Base-by-base conservation (phyloP, 2,797 vertebrate species). In the Coendou prehensilis region DNA sequence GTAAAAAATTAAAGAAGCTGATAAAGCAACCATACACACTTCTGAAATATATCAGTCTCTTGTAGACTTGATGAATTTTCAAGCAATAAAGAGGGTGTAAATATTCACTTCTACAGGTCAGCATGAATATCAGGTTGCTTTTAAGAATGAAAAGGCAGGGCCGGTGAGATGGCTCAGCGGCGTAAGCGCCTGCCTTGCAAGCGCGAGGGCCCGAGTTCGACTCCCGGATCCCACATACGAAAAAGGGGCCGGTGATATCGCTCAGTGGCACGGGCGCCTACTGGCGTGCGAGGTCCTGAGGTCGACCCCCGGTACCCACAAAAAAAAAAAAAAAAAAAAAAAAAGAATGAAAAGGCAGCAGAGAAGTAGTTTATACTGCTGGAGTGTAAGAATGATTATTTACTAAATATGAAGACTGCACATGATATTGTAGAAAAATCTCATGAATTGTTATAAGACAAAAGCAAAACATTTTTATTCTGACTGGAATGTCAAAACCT, bases 81-180 rank as follows among this genome's bases (percentile, higher is more conserved):
- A 95, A 69, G 50, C 75, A 89, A 85, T 2, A 33, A 2, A 41
- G 7, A 93, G 2, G 41, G 75, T 28, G 54, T 45, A 89, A 89
- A 92, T 23, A 52, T 52, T 91, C 15, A 95, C 79, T 93, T 97
- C 80, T 88, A 61, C 5, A 89, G 18, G 18, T 91, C 64, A 89
- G 54, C 10, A 84, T 91, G 82, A 92, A 93, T 85, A 93, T 94
- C 63, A 93, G 61, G 45, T 71, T 96, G 91, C 96, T 89, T 94
- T 97, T 94, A 96, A 89, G 54, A 91, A 76, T 78, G 33, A 87
- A 96, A 89, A 93, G 20, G n/a, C 26, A 71, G 26, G n/a, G n/a
- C n/a, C n/a, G n/a, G n/a, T n/a, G n/a, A n/a, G n/a, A n/a, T n/a
- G n/a, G n/a, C n/a, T n/a, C n/a, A n/a, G n/a, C n/a, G n/a, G n/a